phyloP scores from a whole-genome alignment of 2,797 vertebrate genomes.

The Coilia nasus region DNA sequence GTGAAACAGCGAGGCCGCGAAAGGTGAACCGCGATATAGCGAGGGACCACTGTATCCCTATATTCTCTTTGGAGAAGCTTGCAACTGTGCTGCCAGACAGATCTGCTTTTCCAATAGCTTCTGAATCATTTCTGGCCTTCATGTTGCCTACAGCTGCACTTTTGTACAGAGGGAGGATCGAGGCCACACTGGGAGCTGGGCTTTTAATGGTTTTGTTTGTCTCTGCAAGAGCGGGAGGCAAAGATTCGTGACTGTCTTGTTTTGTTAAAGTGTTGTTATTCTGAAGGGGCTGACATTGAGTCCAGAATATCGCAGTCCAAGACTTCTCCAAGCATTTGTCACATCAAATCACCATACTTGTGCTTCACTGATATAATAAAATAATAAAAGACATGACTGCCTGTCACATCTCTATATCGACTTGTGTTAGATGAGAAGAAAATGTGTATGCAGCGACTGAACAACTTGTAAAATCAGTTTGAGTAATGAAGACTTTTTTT shows the following conservation, averaged over 20 bases:
- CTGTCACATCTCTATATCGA: background rate
- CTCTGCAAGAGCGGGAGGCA: background rate
- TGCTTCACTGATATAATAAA: background rate
- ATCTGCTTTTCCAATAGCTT: background rate
- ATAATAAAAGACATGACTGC: background rate
- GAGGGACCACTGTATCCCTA: background rate
- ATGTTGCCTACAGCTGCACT: background rate
- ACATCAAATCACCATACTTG: background rate
- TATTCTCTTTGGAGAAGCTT: background rate
- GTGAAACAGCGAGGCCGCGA: too few relatives aligned
- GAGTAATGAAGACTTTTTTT: background rate
- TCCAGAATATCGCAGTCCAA: background rate
- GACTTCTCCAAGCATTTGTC: conserved; percentile 11
- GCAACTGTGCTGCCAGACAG: background rate
- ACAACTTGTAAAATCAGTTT: background rate
- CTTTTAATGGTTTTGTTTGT: background rate
- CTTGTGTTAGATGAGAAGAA: background rate
- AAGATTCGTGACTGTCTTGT: background rate
- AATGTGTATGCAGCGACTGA: background rate
- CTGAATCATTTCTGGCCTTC: background rate
- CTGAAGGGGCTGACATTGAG: background rate
- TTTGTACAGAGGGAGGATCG: background rate
- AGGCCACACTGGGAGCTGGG: background rate
- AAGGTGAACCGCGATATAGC: too few relatives aligned
- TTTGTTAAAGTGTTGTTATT: background rate